A percentile compares a stretch with the other conserved stretches of the same genome.
These are phyloP conservation scores for Caenorhabditis zanzibari DNA, from an alignment of 2,888 invertebrate genomes.

Conservation along the genomic window DNA sequence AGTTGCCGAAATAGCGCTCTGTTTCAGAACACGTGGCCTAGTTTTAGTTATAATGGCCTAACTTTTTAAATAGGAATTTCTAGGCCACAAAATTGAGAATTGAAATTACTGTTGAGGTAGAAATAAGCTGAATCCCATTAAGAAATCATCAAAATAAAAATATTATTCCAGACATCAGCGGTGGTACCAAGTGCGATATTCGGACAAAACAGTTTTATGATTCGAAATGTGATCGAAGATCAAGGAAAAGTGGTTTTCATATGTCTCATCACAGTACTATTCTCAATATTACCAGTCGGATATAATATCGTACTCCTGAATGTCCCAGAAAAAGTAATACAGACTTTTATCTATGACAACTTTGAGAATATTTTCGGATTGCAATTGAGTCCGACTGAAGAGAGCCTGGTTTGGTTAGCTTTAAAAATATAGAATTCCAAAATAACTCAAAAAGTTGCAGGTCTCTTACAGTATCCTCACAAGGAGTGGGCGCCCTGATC, in stretches of 20 bases:
- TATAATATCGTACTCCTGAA: conserved; percentile 80
- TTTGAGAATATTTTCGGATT: conserved; percentile 64
- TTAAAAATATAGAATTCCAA: not conserved
- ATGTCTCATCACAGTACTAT: conserved; percentile 61
- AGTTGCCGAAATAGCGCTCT: too few species aligned
- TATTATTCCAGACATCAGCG: conserved; percentile 21
- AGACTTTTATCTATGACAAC: conserved; percentile 64
- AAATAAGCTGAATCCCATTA: too few species aligned
- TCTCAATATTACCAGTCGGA: conserved; percentile 74
- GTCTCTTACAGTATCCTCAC: conserved; percentile 75
- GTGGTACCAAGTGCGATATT: conserved; percentile 59
- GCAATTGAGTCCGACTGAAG: conserved; percentile 37
- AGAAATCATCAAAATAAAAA: not conserved
- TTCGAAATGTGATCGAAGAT: conserved; percentile 67
- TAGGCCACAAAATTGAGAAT: too few species aligned
- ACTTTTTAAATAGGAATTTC: too few species aligned
- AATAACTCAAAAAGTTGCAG: conserved; percentile 51
- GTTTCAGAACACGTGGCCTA: too few species aligned
- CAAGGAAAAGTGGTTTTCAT: conserved; percentile 73
- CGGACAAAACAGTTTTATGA: conserved; percentile 51
- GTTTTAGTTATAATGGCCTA: too few species aligned
- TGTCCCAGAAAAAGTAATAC: conserved; percentile 77
- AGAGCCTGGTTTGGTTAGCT: conserved; percentile 73
- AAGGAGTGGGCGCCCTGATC: conserved; percentile 77
- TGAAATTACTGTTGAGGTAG: too few species aligned